Evolutionary conservation across 2,113 vertebrate species (phyloP).

Genomic region (Centropus bengalensis): DNA sequence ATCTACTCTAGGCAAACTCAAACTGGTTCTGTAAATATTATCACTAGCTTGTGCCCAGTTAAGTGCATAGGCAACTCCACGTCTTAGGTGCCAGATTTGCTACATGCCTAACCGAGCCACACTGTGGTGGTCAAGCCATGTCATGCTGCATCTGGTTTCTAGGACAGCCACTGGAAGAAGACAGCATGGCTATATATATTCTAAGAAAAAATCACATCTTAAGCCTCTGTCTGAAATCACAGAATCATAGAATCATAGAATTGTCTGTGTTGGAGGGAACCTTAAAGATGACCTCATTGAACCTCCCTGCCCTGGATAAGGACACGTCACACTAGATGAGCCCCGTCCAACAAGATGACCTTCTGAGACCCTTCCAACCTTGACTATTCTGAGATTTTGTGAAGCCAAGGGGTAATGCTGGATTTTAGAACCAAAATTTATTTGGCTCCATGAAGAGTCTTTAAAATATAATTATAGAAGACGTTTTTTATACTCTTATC

Average conservation of each 20-base stretch:
- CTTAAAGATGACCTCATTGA: too few relatives aligned
- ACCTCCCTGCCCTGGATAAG: too few relatives aligned
- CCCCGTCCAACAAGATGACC: not conserved
- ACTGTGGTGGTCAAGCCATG: not conserved
- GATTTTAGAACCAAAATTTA: not conserved
- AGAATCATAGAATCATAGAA: too few relatives aligned
- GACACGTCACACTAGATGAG: too few relatives aligned
- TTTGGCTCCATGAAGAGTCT: not conserved
- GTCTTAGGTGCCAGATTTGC: not conserved
- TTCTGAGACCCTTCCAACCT: not conserved
- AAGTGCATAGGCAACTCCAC: not conserved
- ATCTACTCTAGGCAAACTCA: not conserved
- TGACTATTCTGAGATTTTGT: fast-evolving
- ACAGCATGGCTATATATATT: not conserved
- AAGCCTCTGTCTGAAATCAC: not conserved
- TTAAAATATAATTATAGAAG: not conserved
- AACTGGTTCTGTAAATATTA: not conserved
- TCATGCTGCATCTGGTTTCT: not conserved
- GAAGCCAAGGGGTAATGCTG: not conserved
- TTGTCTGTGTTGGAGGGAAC: too few relatives aligned
- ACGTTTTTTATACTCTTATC: not conserved
- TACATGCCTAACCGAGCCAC: fast-evolving
- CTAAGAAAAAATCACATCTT: not conserved
- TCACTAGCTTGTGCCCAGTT: fast-evolving
- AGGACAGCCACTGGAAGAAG: not conserved